Conservation (phyloP, 2,797 vertebrate species). For the Catharus ustulatus region DNA sequence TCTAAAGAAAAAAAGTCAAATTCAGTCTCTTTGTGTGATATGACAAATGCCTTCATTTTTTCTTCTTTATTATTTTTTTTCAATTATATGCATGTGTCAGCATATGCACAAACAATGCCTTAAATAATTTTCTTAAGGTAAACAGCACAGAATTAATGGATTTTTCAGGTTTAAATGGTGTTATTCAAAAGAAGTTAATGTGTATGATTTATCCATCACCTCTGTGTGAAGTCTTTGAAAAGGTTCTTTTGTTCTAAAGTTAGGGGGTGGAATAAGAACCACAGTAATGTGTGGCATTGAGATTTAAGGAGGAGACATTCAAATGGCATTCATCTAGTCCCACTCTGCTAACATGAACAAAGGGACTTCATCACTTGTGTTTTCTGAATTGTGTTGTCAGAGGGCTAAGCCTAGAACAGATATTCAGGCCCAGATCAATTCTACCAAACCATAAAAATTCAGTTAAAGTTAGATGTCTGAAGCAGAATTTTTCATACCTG, state of each 20-base stretch:
- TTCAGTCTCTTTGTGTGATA: conserved; percentile 10
- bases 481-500: background rate
- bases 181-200: conserved; percentile 67
- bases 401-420: background rate
- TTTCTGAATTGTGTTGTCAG: background rate
- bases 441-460: background rate
- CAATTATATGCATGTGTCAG: conserved; percentile 25
- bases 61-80: conserved; percentile 40
- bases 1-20: background rate
- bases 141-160: conserved; percentile 55
- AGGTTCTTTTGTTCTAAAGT: conserved; percentile 68
- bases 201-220: conserved; percentile 72
- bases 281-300: conserved; percentile 34
- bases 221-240: conserved; percentile 61
- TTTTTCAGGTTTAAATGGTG: conserved; percentile 44
- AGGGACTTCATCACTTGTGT: background rate
- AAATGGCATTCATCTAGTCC: conserved; percentile 46
- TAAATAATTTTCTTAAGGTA: conserved; percentile 50
- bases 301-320: conserved; percentile 51
- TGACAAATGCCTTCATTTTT: conserved; percentile 28
- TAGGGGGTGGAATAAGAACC: conserved; percentile 70
- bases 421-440: background rate
- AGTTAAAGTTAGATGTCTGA: background rate
- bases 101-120: conserved; percentile 51
- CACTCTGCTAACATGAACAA: background rate